Evolutionary conservation across 2,888 invertebrate genomes (phyloP).

Genomic region (Nephrotoma appendiculata): DNA sequence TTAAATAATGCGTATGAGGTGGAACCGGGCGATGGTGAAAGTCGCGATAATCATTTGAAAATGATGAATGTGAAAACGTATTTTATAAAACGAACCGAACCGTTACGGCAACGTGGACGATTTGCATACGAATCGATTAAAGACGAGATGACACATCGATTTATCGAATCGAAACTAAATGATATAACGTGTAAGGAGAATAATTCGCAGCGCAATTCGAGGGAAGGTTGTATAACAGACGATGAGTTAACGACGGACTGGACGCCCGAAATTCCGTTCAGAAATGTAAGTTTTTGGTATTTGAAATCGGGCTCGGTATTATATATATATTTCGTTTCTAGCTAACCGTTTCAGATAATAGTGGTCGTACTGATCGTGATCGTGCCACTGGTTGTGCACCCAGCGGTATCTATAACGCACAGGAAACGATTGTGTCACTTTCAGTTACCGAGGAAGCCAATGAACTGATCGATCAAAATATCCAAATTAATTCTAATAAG

Average conservation of each 20-base stretch:
- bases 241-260: slow-evolving; percentile 71
- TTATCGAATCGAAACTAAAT: neutral
- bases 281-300: slow-evolving; percentile 47
- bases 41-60: slow-evolving; percentile 68
- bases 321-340: neutral
- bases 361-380: neutral
- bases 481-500: slow-evolving; percentile 81
- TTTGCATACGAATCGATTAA: neutral
- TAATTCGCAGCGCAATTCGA: slow-evolving; percentile 22
- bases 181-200: neutral
- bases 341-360: neutral
- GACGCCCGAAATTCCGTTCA: slow-evolving; percentile 86
- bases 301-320: neutral
- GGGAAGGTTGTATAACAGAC: slow-evolving; percentile 39
- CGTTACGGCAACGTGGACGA: slow-evolving; percentile 36
- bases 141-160: neutral
- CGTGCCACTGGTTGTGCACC: neutral
- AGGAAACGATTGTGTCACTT: slow-evolving; percentile 23
- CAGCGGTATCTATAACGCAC: slow-evolving; percentile 16
- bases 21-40: slow-evolving; percentile 79
- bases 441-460: slow-evolving; percentile 42
- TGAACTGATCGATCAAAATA: slow-evolving; percentile 68
- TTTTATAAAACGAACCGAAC: slow-evolving; percentile 71
- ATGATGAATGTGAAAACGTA: slow-evolving; percentile 79
- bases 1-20: slow-evolving; percentile 83